phyloP scores from a whole-genome alignment of 2,113 vertebrate species.

The Thoracochromis brauschi region DNA sequence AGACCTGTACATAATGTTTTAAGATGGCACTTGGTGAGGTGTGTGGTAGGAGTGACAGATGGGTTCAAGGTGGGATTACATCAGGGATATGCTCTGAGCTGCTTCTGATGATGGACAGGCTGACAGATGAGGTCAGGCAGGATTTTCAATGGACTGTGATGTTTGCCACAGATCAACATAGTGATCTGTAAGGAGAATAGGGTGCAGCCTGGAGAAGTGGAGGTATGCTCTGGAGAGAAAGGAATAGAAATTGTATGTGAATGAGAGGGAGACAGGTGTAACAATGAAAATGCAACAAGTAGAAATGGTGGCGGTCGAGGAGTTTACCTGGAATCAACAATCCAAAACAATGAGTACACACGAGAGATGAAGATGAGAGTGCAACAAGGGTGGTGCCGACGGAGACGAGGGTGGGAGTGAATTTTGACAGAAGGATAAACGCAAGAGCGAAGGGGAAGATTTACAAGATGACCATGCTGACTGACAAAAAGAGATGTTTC shows the following conservation, averaged over 20 bases:
- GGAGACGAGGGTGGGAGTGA: neutral
- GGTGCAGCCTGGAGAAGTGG: neutral
- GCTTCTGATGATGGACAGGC: neutral
- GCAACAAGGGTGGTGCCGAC: neutral
- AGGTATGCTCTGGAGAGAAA: neutral
- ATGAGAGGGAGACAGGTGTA: neutral
- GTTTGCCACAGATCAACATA: neutral
- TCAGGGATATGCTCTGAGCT: neutral
- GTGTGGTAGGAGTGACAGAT: neutral
- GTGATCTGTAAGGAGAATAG: neutral
- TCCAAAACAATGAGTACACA: neutral
- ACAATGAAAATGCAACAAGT: neutral
- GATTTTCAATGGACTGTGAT: neutral
- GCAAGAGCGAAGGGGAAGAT: neutral
- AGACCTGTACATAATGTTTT: neutral
- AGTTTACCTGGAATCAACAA: neutral
- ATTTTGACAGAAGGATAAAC: neutral
- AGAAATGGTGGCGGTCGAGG: accelerated
- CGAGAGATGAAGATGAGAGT: neutral
- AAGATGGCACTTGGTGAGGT: neutral
- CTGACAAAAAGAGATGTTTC: neutral
- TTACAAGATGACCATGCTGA: neutral
- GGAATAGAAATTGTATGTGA: neutral
- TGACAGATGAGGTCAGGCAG: neutral
- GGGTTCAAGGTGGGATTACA: neutral